Percentiles rank a stretch among this genome's conserved stretches.
Conservation (phyloP, 2,113 vertebrate species). For the Ginglymostoma cirratum region DNA sequence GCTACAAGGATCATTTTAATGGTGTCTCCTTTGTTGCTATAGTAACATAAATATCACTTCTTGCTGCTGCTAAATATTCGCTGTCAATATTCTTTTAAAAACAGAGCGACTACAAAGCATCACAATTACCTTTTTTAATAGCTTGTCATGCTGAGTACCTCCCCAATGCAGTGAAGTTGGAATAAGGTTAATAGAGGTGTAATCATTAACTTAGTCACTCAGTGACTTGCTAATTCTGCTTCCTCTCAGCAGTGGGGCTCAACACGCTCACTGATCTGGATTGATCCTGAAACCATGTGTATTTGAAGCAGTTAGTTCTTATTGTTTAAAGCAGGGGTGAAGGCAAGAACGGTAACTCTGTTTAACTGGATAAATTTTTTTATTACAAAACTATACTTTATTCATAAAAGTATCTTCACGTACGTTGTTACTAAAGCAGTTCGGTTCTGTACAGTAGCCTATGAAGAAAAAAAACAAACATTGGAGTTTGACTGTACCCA, state of each 20-base stretch:
- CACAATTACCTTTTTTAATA: not conserved
- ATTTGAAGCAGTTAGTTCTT: not conserved
- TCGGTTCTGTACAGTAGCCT: too few relatives aligned
- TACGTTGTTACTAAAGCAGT: too few relatives aligned
- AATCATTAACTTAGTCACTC: not conserved
- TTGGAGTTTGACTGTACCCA: too few relatives aligned
- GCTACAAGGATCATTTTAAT: not conserved
- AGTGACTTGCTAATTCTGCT: not conserved
- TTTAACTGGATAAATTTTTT: not conserved
- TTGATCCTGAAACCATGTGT: not conserved
- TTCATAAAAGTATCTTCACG: too few relatives aligned
- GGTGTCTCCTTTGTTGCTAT: not conserved
- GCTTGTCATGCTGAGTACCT: not conserved
- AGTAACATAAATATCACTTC: not conserved
- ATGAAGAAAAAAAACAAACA: too few relatives aligned
- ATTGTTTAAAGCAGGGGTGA: not conserved
- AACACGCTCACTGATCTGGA: not conserved
- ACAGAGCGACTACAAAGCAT: not conserved
- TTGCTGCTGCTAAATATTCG: not conserved
- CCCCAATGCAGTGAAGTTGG: not conserved
- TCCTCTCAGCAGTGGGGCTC: not conserved
- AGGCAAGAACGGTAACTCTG: not conserved
- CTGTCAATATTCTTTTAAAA: conserved; percentile 9
- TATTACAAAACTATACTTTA: too few relatives aligned
- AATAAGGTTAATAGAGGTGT: not conserved